Base-by-base conservation (phyloP, 2,888 invertebrate species). In the Pasiphila rectangulata region DNA sequence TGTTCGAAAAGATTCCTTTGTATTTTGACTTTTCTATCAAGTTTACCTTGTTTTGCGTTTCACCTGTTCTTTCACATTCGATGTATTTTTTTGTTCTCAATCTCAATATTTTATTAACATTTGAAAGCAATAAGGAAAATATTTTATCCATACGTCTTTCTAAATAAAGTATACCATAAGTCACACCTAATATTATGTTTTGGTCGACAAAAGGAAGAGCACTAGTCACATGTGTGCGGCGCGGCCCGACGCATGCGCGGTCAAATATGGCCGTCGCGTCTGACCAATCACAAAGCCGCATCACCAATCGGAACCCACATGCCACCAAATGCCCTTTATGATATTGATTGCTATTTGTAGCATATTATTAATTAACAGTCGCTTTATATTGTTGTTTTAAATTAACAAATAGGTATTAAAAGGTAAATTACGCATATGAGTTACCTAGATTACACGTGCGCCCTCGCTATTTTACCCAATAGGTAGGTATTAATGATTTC, bases 191-290 rank as follows among this genome's bases (percentile, higher is more conserved):
- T 53, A n/a, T 30, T 30, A 46, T 51, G 53, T 53, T 51, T 45
- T 55, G 49, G 45, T 49, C 59, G 60, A 61, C 59, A 63, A 64
- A 62, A 64, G 60, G 57, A 64, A 56, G 54, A 59, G 36, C 32
- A 38, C 69, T 64, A 69, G 71, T 72, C 79, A 75, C 77, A 79
- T 80, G 78, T 79, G 75, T 72, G 77, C 59, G 64, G 51, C 60
- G 65, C 57, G 62, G 37, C 46, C 69, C 57, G 62, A 77, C 82
- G 83, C 87, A 83, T 84, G 86, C 84, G 83, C 78, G 67, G 66
- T 75, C 77, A 75, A 87, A 86, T 69, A 88, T 88, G 87, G 87
- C 87, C 76, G 84, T 64, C 75, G 59, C 56, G 54, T 54, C 57
- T 65, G 70, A 63, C 87, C 86, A 87, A 87, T 86, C 72, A 69